A percentile compares a stretch with the other conserved stretches of the same genome.
Conservation (phyloP, 2,113 vertebrate genomes). For the Zosterops lateralis region DNA sequence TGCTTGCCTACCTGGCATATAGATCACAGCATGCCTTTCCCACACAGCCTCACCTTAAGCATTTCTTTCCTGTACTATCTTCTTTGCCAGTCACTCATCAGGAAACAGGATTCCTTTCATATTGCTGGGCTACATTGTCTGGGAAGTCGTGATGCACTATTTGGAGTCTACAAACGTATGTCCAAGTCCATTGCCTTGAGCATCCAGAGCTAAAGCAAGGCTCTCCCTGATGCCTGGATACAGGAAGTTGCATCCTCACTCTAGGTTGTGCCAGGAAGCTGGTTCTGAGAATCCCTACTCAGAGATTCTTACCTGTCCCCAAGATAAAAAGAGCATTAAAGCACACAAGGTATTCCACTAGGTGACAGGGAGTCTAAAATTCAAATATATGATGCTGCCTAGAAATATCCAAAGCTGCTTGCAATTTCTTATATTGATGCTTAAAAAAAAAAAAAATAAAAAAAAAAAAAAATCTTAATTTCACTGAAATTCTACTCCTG, state of each 20-base stretch:
- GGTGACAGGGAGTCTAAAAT: neutral
- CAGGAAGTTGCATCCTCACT: accelerated
- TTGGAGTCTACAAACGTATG: neutral
- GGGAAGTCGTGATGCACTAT: neutral
- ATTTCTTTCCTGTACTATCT: neutral
- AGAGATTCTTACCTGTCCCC: neutral
- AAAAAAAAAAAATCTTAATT: neutral
- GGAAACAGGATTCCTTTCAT: neutral
- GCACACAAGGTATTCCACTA: neutral
- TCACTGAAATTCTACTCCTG: neutral
- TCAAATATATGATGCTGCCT: neutral
- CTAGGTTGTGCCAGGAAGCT: neutral
- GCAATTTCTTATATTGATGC: neutral
- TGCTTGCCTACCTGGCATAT: neutral
- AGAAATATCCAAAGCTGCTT: neutral
- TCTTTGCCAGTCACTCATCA: neutral
- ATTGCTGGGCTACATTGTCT: neutral
- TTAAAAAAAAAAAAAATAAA: neutral
- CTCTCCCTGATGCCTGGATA: neutral
- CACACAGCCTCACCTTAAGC: neutral
- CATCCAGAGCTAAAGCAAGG: neutral
- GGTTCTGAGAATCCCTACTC: neutral
- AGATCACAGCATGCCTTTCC: neutral
- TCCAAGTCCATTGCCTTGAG: neutral
- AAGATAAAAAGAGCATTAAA: neutral